These are phyloP conservation scores for Siphonodentalium dalli DNA, from an alignment of 2,888 invertebrate species.

Conservation along the genomic window DNA sequence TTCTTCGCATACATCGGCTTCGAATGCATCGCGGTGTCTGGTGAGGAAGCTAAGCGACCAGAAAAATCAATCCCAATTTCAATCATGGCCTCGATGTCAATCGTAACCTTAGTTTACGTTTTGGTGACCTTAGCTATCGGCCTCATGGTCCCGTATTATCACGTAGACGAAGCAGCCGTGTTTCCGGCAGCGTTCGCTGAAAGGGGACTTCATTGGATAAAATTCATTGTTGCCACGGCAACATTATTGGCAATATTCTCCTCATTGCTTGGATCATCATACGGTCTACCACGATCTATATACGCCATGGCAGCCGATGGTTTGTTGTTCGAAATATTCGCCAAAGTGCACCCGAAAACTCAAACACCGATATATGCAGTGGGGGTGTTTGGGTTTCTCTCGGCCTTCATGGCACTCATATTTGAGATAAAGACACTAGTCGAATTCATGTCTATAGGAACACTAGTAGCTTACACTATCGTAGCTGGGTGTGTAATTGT, in stretches of 20 bases:
- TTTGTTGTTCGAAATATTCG: slow-evolving; percentile 75
- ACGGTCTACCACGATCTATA: slow-evolving; percentile 83
- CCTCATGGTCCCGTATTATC: slow-evolving; percentile 54
- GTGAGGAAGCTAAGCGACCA: slow-evolving; percentile 65
- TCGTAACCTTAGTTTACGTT: slow-evolving; percentile 58
- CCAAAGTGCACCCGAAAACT: slow-evolving; percentile 79
- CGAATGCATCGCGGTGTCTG: slow-evolving; percentile 65
- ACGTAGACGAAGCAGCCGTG: slow-evolving; percentile 52
- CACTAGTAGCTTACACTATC: slow-evolving; percentile 90
- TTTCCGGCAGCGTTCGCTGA: slow-evolving; percentile 57
- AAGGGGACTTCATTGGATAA: slow-evolving; percentile 55
- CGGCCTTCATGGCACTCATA: slow-evolving; percentile 76
- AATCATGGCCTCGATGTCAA: slow-evolving; percentile 47
- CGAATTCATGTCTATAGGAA: slow-evolving; percentile 95
- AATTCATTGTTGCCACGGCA: slow-evolving; percentile 58
- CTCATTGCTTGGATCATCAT: slow-evolving; percentile 77
- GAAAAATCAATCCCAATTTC: slow-evolving; percentile 63
- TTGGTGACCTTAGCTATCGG: slow-evolving; percentile 53
- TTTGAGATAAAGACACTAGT: slow-evolving; percentile 89
- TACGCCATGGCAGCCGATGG: slow-evolving; percentile 93
- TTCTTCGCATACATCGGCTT: slow-evolving; percentile 67
- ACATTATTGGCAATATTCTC: slow-evolving; percentile 60
- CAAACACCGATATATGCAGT: slow-evolving; percentile 69
- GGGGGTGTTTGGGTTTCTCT: slow-evolving; percentile 51
- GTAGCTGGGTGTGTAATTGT: slow-evolving; percentile 90